Percentiles rank a stretch among this genome's conserved stretches.
Conservation (phyloP, 2,113 vertebrate species). For the Vombatus ursinus region DNA sequence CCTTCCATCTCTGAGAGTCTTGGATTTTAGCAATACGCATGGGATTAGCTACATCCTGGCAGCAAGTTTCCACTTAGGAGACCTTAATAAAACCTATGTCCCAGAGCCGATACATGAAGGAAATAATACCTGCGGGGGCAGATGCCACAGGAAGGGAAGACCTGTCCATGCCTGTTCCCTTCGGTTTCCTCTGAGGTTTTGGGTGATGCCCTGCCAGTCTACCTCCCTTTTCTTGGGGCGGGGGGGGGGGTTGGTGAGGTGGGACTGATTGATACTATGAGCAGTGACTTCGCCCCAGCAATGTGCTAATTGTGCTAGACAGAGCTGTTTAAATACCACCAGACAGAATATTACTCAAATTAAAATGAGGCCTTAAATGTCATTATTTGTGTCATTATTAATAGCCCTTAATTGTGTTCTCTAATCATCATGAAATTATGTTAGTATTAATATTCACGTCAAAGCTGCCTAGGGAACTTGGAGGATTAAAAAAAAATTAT, state of each 20-base stretch:
- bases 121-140: no score
- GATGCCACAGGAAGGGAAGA: accelerated
- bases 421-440: slow-evolving; percentile 90
- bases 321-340: slow-evolving; percentile 87
- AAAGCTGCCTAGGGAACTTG: slow-evolving; percentile 86
- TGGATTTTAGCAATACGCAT: background rate
- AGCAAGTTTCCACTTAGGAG: background rate
- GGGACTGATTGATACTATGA: slow-evolving; percentile 12
- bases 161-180: background rate
- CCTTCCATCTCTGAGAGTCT: background rate
- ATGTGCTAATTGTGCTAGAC: slow-evolving; percentile 82
- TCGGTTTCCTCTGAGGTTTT: accelerated
- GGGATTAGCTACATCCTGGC: background rate
- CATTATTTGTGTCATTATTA: slow-evolving; percentile 93
- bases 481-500: slow-evolving; percentile 78
- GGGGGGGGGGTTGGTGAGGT: slow-evolving; percentile 20
- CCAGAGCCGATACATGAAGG: background rate
- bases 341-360: slow-evolving; percentile 88
- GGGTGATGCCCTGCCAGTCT: accelerated
- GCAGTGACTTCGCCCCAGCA: slow-evolving; percentile 63
- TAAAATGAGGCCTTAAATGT: slow-evolving; percentile 90
- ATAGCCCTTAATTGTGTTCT: slow-evolving; percentile 91
- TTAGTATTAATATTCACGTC: slow-evolving; percentile 91
- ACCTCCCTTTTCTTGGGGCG: background rate
- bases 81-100: background rate